Percentiles rank a stretch among this genome's conserved stretches.
Conservation (phyloP, 2,888 invertebrate genomes). For the Tenthredo amoena region DNA sequence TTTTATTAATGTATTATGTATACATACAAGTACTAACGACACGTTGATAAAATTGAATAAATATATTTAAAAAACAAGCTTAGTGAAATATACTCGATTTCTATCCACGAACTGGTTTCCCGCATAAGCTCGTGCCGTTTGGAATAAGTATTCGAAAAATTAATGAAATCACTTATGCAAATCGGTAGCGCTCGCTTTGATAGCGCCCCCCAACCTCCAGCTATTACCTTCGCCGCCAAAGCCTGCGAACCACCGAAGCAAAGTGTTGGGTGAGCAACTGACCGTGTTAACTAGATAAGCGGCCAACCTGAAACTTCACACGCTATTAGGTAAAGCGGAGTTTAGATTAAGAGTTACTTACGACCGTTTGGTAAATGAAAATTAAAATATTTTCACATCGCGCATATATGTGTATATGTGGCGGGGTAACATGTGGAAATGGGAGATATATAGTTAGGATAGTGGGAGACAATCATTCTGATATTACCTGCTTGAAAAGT, state of each 20-base stretch:
- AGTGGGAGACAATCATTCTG: neutral
- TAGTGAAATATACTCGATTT: neutral
- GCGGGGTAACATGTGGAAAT: neutral
- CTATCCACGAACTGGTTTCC: neutral
- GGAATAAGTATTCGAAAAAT: constrained; percentile 42
- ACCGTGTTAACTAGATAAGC: constrained; percentile 50
- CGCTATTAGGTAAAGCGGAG: constrained; percentile 40
- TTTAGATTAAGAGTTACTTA: constrained; percentile 33
- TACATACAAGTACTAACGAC: neutral
- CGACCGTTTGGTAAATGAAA: constrained; percentile 21
- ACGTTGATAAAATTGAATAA: neutral
- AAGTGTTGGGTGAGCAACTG: constrained; percentile 49
- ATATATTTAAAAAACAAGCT: neutral
- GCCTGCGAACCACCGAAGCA: constrained; percentile 34
- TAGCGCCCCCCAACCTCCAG: constrained; percentile 4
- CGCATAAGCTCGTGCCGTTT: constrained; percentile 16
- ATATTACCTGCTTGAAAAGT: neutral
- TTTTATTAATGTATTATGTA: neutral
- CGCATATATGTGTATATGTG: neutral
- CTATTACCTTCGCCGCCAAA: constrained; percentile 21
- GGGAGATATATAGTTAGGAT: neutral
- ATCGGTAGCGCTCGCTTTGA: constrained; percentile 34
- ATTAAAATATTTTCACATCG: constrained; percentile 1
- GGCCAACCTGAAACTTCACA: constrained; percentile 43
- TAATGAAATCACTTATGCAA: constrained; percentile 49